Conservation (phyloP, 2,113 vertebrate genomes). For the Etheostoma spectabile region DNA sequence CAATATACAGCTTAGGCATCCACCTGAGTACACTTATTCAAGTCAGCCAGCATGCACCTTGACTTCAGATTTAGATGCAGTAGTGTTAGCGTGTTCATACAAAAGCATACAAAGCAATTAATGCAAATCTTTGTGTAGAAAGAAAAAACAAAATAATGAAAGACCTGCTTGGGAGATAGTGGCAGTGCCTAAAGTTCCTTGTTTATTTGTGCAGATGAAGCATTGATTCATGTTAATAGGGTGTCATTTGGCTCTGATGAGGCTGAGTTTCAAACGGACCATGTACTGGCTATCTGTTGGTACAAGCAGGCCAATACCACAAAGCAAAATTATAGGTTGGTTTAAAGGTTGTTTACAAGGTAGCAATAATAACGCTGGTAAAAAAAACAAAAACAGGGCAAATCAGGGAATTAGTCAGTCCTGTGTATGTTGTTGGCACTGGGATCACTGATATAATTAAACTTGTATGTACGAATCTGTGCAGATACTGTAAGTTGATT, state of each 20-base stretch:
- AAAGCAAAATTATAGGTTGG: slow-evolving; percentile 24
- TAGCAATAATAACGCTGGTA: not conserved
- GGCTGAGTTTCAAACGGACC: not conserved
- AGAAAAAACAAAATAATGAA: not conserved
- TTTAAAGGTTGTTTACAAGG: slow-evolving; percentile 10
- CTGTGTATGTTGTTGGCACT: not conserved
- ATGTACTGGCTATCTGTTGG: not conserved
- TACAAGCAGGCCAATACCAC: slow-evolving; percentile 12
- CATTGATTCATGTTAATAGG: slow-evolving; percentile 2
- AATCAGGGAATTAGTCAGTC: not conserved
- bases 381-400: not conserved
- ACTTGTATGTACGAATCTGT: not conserved
- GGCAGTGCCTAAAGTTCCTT: not conserved
- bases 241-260: slow-evolving; percentile 21
- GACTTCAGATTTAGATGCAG: slow-evolving; percentile 23
- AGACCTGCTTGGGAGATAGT: not conserved
- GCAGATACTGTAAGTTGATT: too few relatives aligned
- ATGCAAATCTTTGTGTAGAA: slow-evolving; percentile 8
- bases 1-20: slow-evolving; percentile 25
- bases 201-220: slow-evolving; percentile 39
- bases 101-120: slow-evolving; percentile 43
- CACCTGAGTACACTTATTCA: slow-evolving; percentile 35
- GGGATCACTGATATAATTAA: not conserved
- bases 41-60: not conserved
- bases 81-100: not conserved